phyloP scores from a whole-genome alignment of 1,140 invertebrate species.

The Euglossa dilemma region DNA sequence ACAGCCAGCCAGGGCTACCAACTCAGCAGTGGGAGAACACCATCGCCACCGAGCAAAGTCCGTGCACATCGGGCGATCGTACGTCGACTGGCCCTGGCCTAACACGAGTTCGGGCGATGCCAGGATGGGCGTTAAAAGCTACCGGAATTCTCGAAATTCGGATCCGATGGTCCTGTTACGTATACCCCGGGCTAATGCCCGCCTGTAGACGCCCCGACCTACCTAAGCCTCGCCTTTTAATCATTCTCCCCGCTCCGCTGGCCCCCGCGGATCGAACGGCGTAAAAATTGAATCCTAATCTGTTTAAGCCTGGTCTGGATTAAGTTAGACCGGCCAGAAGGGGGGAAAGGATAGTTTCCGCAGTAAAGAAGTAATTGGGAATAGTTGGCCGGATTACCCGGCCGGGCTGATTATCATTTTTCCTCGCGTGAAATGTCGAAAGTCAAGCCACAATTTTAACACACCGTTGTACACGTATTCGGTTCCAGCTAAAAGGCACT shows the following conservation, averaged over 20 bases:
- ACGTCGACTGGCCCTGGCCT: constrained; percentile 69
- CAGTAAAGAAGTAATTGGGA: not conserved
- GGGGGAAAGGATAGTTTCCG: not conserved
- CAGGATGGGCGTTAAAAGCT: constrained; percentile 68
- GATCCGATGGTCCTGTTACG: constrained; percentile 59
- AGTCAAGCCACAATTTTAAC: not conserved
- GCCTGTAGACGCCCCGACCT: constrained; percentile 14
- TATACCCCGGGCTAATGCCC: constrained; percentile 51
- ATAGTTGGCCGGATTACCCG: not conserved
- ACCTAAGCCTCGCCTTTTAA: constrained; percentile 40
- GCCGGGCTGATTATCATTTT: not conserved
- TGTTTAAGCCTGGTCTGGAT: constrained; percentile 19
- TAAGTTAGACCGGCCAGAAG: not conserved
- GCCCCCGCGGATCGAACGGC: not conserved
- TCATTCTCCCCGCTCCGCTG: not conserved
- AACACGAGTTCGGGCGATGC: constrained; percentile 68
- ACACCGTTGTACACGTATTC: not conserved
- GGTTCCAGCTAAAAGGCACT: too few relatives aligned
- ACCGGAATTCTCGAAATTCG: constrained; percentile 68
- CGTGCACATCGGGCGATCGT: constrained; percentile 71
- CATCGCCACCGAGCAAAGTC: constrained; percentile 79
- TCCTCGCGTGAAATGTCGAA: not conserved
- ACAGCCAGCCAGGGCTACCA: constrained; percentile 82
- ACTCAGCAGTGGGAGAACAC: constrained; percentile 77
- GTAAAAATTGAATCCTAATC: constrained; percentile 34